Evolutionary conservation across 2,888 invertebrate species (phyloP), one percentile per base, ranked within the genome.

Genomic region (Mythimna albipuncta): DNA sequence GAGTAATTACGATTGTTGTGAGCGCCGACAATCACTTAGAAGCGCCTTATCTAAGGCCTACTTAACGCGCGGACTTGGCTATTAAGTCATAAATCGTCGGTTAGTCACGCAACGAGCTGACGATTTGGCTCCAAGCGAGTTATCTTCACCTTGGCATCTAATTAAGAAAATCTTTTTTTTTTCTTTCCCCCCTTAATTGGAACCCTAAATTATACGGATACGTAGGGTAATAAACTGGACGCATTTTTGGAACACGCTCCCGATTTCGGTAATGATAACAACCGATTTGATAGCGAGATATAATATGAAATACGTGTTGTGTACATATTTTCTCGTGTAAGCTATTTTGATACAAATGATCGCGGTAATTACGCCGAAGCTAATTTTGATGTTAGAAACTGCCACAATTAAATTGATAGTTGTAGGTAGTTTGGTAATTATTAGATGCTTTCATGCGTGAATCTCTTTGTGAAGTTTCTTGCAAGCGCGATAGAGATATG

Each of bases 1-100:
- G 95, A 96, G 94, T 95, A 95, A 96, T 96, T 96, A 96, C 95
- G 94, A 95, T 95, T 95, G 96, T 96, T 95, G 95, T 95, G 95
- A 95, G 93, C 91, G 93, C 95, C 96, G 95, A 96, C 96, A 96
- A 95, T 96, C 96, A 96, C 95, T 96, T 96, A 96, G 94, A 94
- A 92, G 93, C 93, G 92, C 94, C 96, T 96, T 96, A 96, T 96
- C 96, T 95, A 93, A 95, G 94, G 88, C 93, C 94, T 95, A 95
- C 95, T 96, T 95, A 95, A 94, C 94, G 95, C 92, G 92, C 93
- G 90, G 92, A 93, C 93, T 93, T 89, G 87, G 91, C 95, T 96
- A 96, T 96, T 95, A 96, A 96, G 95, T 95, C 95, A 96, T 96
- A 96, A 96, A 96, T 96, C 94, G 93, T 92, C 83, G 84, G 82